These are phyloP conservation scores for Ailuropoda melanoleuca DNA, from an alignment of 2,113 vertebrate species.

Conservation along the genomic window DNA sequence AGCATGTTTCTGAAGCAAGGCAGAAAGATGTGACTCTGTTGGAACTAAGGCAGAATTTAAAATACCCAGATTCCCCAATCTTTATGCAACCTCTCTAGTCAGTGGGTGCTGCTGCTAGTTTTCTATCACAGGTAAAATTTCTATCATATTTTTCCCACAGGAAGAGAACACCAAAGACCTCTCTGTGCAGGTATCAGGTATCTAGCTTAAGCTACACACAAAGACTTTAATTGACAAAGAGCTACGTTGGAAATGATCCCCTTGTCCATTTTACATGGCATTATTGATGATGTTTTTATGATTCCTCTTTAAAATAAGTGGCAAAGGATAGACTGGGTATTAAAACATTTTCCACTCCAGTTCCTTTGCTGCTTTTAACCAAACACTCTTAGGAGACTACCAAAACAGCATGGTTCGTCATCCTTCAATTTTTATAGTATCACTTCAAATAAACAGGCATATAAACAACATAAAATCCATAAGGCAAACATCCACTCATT, in stretches of 20 bases:
- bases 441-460: constrained; percentile 15
- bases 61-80: constrained; percentile 36
- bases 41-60: constrained; percentile 49
- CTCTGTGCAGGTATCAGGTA: background rate
- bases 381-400: background rate
- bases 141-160: background rate
- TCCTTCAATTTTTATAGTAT: background rate
- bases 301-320: constrained; percentile 29
- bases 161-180: background rate
- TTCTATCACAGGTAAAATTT: constrained; percentile 28
- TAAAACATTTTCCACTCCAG: background rate
- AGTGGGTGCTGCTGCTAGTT: background rate
- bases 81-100: background rate
- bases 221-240: background rate
- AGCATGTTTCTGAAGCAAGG: constrained; percentile 47
- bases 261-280: background rate
- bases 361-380: background rate
- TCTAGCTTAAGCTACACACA: accelerated
- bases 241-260: background rate
- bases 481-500: background rate
- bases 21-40: constrained; percentile 40
- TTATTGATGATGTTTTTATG: constrained; percentile 2
- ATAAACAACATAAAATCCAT: background rate
- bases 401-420: background rate
- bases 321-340: background rate